These are phyloP conservation scores for Choreutis nemorana DNA, from an alignment of 2,888 invertebrate genomes.

Conservation along the genomic window DNA sequence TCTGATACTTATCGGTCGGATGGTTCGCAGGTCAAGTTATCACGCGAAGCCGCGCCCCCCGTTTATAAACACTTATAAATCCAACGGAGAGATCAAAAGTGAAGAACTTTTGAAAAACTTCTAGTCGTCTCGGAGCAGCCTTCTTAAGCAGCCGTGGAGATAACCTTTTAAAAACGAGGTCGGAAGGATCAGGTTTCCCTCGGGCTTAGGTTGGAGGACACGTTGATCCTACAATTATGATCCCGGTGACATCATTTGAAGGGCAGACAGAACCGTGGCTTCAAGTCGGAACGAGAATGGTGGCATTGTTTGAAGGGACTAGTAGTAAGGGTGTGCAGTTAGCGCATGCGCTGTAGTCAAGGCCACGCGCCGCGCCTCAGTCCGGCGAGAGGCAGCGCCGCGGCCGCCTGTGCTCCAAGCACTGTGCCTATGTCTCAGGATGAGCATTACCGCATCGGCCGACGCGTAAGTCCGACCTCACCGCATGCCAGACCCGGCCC, in stretches of 20 bases:
- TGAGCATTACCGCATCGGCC: constrained; percentile 50
- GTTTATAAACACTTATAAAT: too few species aligned
- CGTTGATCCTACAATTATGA: neutral
- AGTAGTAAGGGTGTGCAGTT: constrained; percentile 39
- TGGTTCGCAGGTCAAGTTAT: too few species aligned
- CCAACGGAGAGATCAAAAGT: too few species aligned
- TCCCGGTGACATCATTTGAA: neutral
- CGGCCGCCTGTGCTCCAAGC: constrained; percentile 36
- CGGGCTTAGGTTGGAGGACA: neutral
- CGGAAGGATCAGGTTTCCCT: too few species aligned
- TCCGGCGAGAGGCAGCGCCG: constrained; percentile 50
- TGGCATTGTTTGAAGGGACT: constrained; percentile 33
- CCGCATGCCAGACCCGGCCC: constrained; percentile 48
- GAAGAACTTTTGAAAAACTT: too few species aligned
- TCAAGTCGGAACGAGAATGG: constrained; percentile 31
- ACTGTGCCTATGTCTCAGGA: constrained; percentile 25
- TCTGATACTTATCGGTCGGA: too few species aligned
- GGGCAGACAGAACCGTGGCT: constrained; percentile 12
- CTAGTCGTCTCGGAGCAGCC: too few species aligned
- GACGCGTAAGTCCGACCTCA: constrained; percentile 33
- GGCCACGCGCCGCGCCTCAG: constrained; percentile 57
- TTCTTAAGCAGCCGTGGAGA: too few species aligned
- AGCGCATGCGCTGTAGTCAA: constrained; percentile 49
- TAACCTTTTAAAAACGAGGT: too few species aligned
- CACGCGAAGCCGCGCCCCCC: too few species aligned